Base-by-base conservation (phyloP, 2,113 vertebrate species). In the Zosterops japonicus region DNA sequence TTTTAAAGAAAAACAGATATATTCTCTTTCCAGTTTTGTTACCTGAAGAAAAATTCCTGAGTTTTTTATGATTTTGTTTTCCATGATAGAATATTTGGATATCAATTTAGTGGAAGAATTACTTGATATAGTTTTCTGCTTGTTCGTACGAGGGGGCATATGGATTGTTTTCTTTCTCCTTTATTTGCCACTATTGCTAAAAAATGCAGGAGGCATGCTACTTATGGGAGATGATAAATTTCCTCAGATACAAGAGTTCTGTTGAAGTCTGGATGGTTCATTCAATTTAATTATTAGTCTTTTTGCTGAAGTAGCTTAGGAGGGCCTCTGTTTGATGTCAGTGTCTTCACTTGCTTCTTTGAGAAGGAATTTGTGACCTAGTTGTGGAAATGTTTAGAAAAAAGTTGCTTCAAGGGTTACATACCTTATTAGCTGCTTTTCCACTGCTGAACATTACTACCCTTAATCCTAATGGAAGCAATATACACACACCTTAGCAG, bases 381-480 rank as follows among this genome's bases (percentile, higher is more conserved):
- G 44, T 75, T 94, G 67, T 1, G 4, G 35, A 87, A 89, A 89
- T 64, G 39, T 83, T 88, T 74, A 49, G 78, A 60, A 83, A 71
- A 90, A 69, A 90, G 44, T 50, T 69, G 4, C 42, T 92, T 77
- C 36, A 93, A 77, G 70, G 36, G 56, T 75, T 91, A 52, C 52
- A 36, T 82, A 63, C 44, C 20, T 93, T 90, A 85, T 86, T 87
- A 92, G 50, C 63, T 78, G 24, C 35, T 90, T 90, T 86, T 67
- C 57, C 57, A 50, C 22, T 7, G 6, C 78, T 80, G 42, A 77
- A 82, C 56, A 41, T 74, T 56, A 31, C 78, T 83, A 44, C 22
- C 20, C 36, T 91, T 94, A 91, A 92, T 94, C 90, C 59, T 84
- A 77, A 91, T 88, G 47, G 50, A 83, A 91, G 68, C 68, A 75